These are phyloP conservation scores for Stegodyphus dumicola DNA, from an alignment of 1,140 invertebrate species.

Conservation along the genomic window DNA sequence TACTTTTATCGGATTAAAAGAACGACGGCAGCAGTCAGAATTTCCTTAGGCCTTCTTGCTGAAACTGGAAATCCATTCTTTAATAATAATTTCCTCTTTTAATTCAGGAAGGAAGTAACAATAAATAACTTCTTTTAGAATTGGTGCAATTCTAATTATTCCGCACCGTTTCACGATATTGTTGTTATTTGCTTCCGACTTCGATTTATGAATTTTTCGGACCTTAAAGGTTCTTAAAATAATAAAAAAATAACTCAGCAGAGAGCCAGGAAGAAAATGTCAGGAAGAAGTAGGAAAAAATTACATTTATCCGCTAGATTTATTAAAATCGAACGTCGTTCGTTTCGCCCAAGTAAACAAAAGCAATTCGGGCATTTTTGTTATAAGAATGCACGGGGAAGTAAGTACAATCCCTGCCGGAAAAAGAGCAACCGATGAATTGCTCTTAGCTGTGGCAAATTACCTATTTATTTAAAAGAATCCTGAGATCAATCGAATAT, in stretches of 20 bases:
- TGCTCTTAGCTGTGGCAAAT: slow-evolving; percentile 51
- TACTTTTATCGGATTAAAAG: too few relatives aligned
- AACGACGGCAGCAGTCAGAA: background rate
- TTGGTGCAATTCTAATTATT: slow-evolving; percentile 56
- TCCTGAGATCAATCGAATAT: slow-evolving; percentile 45
- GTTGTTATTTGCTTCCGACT: slow-evolving; percentile 38
- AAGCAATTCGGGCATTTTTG: slow-evolving; percentile 38
- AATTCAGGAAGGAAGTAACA: slow-evolving; percentile 1
- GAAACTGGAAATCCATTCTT: background rate
- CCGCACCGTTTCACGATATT: slow-evolving; percentile 31
- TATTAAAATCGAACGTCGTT: slow-evolving; percentile 56
- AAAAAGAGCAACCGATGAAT: slow-evolving; percentile 45
- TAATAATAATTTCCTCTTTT: slow-evolving; percentile 36
- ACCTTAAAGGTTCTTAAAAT: slow-evolving; percentile 36
- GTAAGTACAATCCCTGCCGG: background rate
- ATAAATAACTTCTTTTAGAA: slow-evolving; percentile 49
- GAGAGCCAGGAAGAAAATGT: slow-evolving; percentile 13
- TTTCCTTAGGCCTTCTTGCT: slow-evolving; percentile 3
- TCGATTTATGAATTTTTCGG: slow-evolving; percentile 54
- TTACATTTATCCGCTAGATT: slow-evolving; percentile 53
- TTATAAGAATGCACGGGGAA: slow-evolving; percentile 17
- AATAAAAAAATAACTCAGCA: slow-evolving; percentile 11
- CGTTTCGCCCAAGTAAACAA: slow-evolving; percentile 50
- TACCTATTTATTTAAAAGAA: slow-evolving; percentile 59
- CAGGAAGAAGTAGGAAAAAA: slow-evolving; percentile 14